Evolutionary conservation across 1,140 invertebrate species (phyloP), one percentile per base, ranked within the genome.

Genomic region (Centruroides sculpturatus): DNA sequence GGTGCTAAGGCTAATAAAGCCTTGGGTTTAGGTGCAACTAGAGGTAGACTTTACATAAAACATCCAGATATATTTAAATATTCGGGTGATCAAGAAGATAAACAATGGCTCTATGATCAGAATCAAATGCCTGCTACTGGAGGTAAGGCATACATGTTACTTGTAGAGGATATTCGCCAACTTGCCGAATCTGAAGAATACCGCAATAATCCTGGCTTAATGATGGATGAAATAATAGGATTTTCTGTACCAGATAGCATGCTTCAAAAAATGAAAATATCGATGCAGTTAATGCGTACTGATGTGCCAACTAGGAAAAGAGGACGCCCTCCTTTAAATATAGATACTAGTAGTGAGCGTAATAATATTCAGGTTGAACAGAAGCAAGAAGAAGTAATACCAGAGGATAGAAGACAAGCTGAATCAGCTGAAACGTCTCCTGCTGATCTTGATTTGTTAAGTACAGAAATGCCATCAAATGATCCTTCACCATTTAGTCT

Each of bases 81-180:
- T 74, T 82, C 82, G 57, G 85, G 85, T 51, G 87, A 90, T 69
- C 81, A 82, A 61, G 84, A 86, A 66, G 87, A 90, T 68, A 87
- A 87, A 70, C 83, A 86, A 69, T 89, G 86, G 86, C 77, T 90
- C 35, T 80, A 82, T 55, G 83, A 81, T 63, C 81, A 86, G 65
- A 84, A 85, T 69, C 73, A 86, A 59, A 85, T 86, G 71, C 83
- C 85, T 67, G 81, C 83, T 48, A 84, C 83, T 57, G 85, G 85
- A 11, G 85, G 85, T 7, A 86, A 85, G 74, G 84, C 85, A 41
- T 87, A 87, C 66, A 80, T 90, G 62, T 80, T 89, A 77, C 75
- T 89, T n/a, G 76, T 87, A 59, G 83, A 88, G 69, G 87, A 90
- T 69, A 85, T 90, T 54, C 77, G 81, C 72, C 84, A 87, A 68